Conservation (phyloP, 2,888 invertebrate species). For the Chrysotoxum bicinctum region DNA sequence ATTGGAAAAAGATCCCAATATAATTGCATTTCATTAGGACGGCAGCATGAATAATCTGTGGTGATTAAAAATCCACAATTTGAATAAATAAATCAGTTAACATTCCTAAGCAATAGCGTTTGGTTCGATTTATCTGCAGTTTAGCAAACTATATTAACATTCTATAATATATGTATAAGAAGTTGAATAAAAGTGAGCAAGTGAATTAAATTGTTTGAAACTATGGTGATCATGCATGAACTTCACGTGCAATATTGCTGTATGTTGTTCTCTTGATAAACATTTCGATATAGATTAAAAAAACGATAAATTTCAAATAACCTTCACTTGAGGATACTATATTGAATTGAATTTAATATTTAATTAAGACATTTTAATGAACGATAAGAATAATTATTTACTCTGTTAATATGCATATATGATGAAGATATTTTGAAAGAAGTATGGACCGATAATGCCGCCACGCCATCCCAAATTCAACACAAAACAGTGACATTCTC, state of each 20-base stretch:
- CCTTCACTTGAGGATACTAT: not conserved
- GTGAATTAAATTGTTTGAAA: not conserved
- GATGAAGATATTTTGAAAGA: not conserved
- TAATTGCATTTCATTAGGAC: conserved; percentile 6
- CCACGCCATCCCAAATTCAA: too few relatives aligned
- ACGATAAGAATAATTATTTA: not conserved
- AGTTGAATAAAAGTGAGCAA: conserved; percentile 17
- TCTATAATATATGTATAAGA: not conserved
- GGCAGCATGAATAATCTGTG: not conserved
- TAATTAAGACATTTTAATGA: conserved; percentile 6
- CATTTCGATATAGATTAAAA: conserved; percentile 14
- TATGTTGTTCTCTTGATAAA: not conserved
- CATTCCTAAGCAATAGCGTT: not conserved
- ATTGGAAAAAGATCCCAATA: not conserved
- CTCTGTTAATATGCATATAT: not conserved
- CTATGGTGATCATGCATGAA: conserved; percentile 3
- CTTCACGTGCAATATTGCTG: conserved; percentile 39
- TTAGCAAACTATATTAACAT: not conserved
- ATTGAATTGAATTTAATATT: conserved; percentile 16
- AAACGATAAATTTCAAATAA: not conserved
- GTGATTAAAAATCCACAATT: not conserved
- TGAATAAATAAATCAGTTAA: conserved; percentile 24
- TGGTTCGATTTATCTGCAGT: conserved; percentile 4
- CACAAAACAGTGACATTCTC: too few relatives aligned
- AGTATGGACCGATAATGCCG: too few relatives aligned